Conservation (phyloP, 2,113 vertebrate genomes). For the Solea solea region DNA sequence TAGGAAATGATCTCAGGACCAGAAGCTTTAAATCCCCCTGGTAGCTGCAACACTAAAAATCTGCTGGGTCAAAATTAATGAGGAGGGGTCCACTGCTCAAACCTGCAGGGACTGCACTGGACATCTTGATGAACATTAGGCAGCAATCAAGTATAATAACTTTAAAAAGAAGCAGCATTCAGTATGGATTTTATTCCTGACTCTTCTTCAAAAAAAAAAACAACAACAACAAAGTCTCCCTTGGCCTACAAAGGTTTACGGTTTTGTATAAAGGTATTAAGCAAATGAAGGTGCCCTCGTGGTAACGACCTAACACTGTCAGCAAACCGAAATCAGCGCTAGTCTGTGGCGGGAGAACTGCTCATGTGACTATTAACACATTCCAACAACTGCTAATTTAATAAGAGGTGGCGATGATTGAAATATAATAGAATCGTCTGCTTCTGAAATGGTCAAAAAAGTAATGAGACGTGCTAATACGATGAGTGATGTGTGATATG, state of each 20-base stretch:
- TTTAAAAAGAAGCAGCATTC: constrained; percentile 11
- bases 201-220: not conserved
- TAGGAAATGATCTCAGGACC: constrained; percentile 27
- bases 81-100: constrained; percentile 34
- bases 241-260: not conserved
- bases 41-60: constrained; percentile 13
- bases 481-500: constrained; percentile 40
- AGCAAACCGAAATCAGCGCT: constrained; percentile 3
- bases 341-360: constrained; percentile 40
- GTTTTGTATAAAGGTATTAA: not conserved
- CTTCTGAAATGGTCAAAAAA: constrained; percentile 40
- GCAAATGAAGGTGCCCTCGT: not conserved
- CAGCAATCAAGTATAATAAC: constrained; percentile 7
- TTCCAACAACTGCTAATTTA: constrained; percentile 54
- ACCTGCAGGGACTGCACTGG: constrained; percentile 18
- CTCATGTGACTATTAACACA: constrained; percentile 60
- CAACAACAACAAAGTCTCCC: not conserved
- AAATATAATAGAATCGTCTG: constrained; percentile 35
- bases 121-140: constrained; percentile 20
- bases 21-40: constrained; percentile 32
- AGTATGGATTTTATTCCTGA: not conserved
- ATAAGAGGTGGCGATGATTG: constrained; percentile 47
- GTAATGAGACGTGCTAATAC: constrained; percentile 41
- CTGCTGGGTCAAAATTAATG: constrained; percentile 46
- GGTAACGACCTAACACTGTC: constrained; percentile 28